Evolutionary conservation across 2,797 vertebrate species (phyloP), one percentile per base, ranked within the genome.

Genomic region (Clarias laeviceps): DNA sequence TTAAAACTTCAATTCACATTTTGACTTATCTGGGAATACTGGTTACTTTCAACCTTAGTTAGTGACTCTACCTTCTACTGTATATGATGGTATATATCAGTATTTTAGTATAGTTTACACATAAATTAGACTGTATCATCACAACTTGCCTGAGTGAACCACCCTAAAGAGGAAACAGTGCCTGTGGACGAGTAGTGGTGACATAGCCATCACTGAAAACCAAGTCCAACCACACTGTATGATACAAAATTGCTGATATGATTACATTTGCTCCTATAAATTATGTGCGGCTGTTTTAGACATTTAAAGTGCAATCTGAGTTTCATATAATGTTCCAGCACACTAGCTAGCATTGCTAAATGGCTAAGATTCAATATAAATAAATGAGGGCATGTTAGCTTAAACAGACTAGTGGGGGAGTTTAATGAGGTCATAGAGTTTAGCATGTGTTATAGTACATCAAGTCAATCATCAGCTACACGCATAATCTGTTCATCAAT

Each of bases 151-250:
- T 61, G 56, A 78, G 11, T 78, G 56, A 61, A 32, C 27, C 59
- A 59, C 56, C 76, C 29, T 22, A 17, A 76, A 78, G 29, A 78
- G 56, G 76, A 78, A 78, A 61, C 32, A 61, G 76, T 0, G 29
- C 9, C 76, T 78, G 76, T 78, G 76, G 62, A 81, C 29, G 79
- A 54, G 27, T 77, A 34, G 74, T 24, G 56, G 29, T 77, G 59
- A 77, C 2, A 1, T 24, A 37, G 76, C 32, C 29, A 37, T 59
- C 61, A 15, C 20, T 78, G 34, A 59, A 77, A 61, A 59, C 76
- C 18, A 22, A 24, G 29, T 61, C 24, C 34, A 78, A 78, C 56
- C 76, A 37, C 29, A 37, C 12, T 59, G 18, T 24, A 78, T 34
- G 29, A 37, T 61, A 32, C 32, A 78, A 78, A 59, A 78, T 56